Evolutionary conservation across 2,113 vertebrate genomes (phyloP).

Genomic region (Xenopus laevis): DNA sequence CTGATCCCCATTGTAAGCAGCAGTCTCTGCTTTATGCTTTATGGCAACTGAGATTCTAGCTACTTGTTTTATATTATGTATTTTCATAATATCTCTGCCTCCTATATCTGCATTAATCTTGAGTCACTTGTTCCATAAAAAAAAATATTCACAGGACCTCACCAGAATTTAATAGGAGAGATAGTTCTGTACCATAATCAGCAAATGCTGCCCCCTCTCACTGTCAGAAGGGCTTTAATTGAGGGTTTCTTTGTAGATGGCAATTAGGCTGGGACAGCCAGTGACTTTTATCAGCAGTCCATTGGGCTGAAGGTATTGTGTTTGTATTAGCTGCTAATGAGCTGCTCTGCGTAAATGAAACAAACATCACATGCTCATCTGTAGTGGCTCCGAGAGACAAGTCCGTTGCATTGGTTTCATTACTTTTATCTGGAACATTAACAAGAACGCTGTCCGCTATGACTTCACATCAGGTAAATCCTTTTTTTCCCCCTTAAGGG

Average conservation of each 20-base stretch:
- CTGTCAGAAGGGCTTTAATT: neutral
- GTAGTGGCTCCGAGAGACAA: neutral
- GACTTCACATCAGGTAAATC: conserved; percentile 10
- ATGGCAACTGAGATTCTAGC: too few species aligned
- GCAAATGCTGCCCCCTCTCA: neutral
- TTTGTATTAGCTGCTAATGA: neutral
- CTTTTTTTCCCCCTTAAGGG: too few species aligned
- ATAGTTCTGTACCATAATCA: neutral
- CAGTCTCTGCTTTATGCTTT: too few species aligned
- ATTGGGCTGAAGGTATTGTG: neutral
- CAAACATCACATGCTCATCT: neutral
- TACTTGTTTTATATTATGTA: too few species aligned
- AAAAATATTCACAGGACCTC: neutral
- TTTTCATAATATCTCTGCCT: too few species aligned
- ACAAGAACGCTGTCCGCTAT: neutral
- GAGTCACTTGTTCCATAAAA: neutral
- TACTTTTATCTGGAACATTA: neutral
- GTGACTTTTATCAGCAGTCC: neutral
- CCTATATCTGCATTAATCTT: neutral
- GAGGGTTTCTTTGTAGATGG: conserved; percentile 1
- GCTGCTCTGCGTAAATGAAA: conserved; percentile 10
- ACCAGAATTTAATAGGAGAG: neutral
- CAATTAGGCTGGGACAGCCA: neutral
- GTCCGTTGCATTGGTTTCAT: conserved; percentile 1
- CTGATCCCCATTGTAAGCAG: too few species aligned